Conservation (phyloP, 2,113 vertebrate species). For the Prietella phreatophila region DNA sequence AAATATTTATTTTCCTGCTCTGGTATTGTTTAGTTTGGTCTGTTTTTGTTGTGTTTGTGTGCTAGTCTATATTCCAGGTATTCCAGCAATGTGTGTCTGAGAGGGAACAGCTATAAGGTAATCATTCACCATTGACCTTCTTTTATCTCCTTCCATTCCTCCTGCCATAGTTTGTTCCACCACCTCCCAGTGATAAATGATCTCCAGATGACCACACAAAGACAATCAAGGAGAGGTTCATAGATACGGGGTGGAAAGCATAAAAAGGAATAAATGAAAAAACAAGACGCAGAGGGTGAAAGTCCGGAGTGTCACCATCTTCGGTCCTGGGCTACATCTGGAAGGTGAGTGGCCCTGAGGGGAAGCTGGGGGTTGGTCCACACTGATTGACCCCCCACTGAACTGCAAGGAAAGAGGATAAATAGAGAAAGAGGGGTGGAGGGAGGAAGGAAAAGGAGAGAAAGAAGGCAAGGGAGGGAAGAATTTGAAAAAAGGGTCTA, state of each 20-base stretch:
- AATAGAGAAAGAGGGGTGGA: conserved; percentile 5
- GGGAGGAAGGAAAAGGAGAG: conserved; percentile 52
- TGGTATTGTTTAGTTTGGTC: background rate
- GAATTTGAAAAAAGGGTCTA: conserved; percentile 40
- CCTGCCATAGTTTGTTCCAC: background rate
- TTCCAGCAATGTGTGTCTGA: conserved; percentile 71
- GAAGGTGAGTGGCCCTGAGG: conserved; percentile 57
- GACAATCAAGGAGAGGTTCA: background rate
- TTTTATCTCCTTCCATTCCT: conserved; percentile 44
- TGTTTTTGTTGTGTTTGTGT: background rate
- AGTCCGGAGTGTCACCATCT: conserved; percentile 39
- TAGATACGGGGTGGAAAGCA: background rate
- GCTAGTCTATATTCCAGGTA: conserved; percentile 46
- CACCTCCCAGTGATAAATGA: conserved; percentile 24
- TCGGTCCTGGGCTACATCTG: conserved; percentile 34
- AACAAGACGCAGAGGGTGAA: conserved; percentile 36
- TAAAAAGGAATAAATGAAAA: conserved; percentile 7
- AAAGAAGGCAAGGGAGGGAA: conserved; percentile 27
- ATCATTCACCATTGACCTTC: conserved; percentile 56
- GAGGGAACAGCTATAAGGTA: conserved; percentile 60
- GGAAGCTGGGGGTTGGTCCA: conserved; percentile 41
- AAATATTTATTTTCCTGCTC: background rate
- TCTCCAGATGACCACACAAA: conserved; percentile 22
- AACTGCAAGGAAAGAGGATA: conserved; percentile 48
- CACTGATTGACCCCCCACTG: conserved; percentile 57